Conservation (phyloP, 2,113 vertebrate species). For the Phainopepla nitens region DNA sequence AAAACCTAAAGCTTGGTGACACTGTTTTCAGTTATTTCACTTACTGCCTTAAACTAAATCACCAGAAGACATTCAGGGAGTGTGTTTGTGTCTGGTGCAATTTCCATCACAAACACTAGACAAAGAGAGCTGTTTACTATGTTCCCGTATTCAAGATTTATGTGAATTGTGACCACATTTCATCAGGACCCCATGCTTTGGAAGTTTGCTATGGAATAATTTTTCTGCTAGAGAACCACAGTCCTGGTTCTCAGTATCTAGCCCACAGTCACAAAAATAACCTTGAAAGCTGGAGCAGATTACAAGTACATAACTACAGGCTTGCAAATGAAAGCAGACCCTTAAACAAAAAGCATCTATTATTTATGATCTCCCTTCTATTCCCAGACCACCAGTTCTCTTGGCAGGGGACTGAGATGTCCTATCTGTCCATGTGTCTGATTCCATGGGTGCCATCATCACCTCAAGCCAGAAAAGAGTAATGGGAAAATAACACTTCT, state of each 20-base stretch:
- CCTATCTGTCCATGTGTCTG: accelerated
- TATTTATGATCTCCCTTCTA: background rate
- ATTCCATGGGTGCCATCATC: background rate
- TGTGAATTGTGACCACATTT: background rate
- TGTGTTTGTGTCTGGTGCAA: background rate
- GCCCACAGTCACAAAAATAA: background rate
- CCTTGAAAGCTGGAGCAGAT: background rate
- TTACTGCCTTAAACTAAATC: background rate
- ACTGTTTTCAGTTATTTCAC: background rate
- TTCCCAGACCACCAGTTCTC: background rate
- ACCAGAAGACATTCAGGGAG: background rate
- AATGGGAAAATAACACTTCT: background rate
- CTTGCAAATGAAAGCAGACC: background rate
- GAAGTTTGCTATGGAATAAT: background rate
- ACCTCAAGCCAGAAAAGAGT: background rate
- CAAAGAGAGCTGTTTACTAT: background rate
- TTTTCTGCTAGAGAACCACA: background rate
- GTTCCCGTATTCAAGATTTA: background rate
- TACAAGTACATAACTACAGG: background rate
- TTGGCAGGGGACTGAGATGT: background rate
- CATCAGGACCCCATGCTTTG: background rate
- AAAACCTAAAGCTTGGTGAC: background rate
- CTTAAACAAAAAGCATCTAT: background rate
- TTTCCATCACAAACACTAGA: background rate
- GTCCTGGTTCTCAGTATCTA: background rate